Percentiles rank a stretch among this genome's conserved stretches.
These are phyloP conservation scores for Dolichotis patagonum DNA, from an alignment of 2,113 vertebrate species.

Conservation along the genomic window DNA sequence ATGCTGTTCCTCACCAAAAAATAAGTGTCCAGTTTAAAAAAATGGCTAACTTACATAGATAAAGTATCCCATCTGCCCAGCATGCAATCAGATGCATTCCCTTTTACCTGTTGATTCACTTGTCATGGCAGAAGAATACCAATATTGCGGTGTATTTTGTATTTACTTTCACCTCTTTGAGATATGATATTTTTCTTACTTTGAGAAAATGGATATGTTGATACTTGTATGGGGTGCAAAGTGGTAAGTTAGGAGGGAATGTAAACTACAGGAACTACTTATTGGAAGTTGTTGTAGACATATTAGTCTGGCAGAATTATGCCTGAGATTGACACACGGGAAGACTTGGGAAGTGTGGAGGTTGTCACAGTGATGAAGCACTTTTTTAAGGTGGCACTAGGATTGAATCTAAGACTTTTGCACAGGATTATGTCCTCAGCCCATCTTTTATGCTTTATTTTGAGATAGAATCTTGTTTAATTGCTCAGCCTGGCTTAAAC, in stretches of 20 bases:
- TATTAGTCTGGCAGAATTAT: background rate
- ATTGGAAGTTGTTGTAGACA: background rate
- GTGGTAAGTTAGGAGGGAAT: background rate
- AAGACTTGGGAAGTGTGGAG: rapidly evolving
- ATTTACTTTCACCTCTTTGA: background rate
- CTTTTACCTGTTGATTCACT: background rate
- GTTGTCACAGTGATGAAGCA: rapidly evolving
- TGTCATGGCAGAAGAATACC: background rate
- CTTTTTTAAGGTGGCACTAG: background rate
- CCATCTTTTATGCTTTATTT: background rate
- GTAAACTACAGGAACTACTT: background rate
- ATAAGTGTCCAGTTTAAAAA: background rate
- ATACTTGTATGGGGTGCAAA: background rate
- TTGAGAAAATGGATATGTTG: background rate
- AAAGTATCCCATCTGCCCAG: background rate
- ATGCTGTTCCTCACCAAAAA: background rate
- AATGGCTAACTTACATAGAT: background rate
- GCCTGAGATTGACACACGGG: rapidly evolving
- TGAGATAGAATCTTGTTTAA: background rate
- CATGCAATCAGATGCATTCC: rapidly evolving
- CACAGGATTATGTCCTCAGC: background rate
- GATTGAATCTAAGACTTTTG: background rate
- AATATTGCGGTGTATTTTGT: background rate
- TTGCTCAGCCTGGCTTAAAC: background rate
- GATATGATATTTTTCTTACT: background rate